A percentile compares a stretch with the other conserved stretches of the same genome.
Evolutionary conservation across 2,797 vertebrate genomes (phyloP).

Genomic region (Poeciliopsis presidionis): DNA sequence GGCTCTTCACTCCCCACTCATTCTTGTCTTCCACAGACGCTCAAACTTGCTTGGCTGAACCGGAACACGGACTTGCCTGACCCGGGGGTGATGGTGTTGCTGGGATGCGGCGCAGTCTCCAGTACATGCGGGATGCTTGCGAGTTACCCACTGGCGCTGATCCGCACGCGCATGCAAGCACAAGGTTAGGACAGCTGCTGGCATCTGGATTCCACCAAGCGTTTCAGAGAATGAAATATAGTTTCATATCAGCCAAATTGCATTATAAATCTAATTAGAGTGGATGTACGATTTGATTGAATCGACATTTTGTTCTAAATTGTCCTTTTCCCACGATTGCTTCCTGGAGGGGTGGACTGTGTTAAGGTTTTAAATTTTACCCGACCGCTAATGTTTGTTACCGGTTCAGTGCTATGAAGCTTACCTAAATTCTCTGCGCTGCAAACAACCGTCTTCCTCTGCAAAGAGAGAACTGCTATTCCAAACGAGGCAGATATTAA

Average conservation of each 20-base stretch:
- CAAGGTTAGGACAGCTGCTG: constrained; percentile 83
- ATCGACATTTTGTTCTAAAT: not conserved
- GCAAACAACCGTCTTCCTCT: too few species aligned
- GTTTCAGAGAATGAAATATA: not conserved
- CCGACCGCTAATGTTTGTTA: too few species aligned
- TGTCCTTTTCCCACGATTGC: not conserved
- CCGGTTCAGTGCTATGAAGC: too few species aligned
- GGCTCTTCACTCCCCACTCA: constrained; percentile 6
- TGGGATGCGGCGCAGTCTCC: constrained; percentile 91
- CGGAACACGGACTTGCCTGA: constrained; percentile 86
- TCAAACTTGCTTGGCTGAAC: constrained; percentile 92
- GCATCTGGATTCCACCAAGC: not conserved
- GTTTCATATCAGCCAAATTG: not conserved
- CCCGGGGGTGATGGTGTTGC: constrained; percentile 89
- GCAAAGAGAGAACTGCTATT: too few species aligned
- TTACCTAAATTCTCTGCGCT: too few species aligned
- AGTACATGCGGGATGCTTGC: constrained; percentile 96
- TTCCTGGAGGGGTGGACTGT: too few species aligned
- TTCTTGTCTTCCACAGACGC: constrained; percentile 78
- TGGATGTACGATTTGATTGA: not conserved
- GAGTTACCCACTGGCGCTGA: constrained; percentile 92
- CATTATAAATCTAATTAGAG: not conserved
- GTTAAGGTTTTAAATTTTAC: too few species aligned
- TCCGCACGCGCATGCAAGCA: constrained; percentile 97
- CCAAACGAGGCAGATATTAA: too few species aligned